Conservation (phyloP, 2,113 vertebrate species). For the Platycercus adscitus region DNA sequence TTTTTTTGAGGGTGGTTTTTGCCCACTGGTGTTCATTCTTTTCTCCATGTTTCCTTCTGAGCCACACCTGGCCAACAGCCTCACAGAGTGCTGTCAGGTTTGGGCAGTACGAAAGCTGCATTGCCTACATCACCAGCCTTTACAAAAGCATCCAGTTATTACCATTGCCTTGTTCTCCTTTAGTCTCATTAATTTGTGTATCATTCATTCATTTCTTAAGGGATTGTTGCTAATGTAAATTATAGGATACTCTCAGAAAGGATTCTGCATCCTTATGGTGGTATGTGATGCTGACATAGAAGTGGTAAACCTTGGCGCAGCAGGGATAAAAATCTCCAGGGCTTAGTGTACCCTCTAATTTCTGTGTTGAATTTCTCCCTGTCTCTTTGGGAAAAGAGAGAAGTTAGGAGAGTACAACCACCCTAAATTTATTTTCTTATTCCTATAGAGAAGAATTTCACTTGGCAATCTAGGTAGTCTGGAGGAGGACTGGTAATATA, state of each 20-base stretch:
- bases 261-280: neutral
- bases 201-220: constrained; percentile 5
- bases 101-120: constrained; percentile 3
- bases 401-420: neutral
- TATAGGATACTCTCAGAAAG: neutral
- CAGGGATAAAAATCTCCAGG: neutral
- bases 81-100: constrained; percentile 28
- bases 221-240: neutral
- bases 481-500: neutral
- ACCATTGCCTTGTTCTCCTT: neutral
- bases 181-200: neutral
- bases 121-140: neutral
- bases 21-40: neutral
- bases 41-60: neutral
- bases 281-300: neutral
- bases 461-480: neutral
- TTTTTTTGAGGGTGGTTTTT: neutral
- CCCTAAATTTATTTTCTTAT: neutral
- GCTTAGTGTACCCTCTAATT: neutral
- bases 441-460: neutral
- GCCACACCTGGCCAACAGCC: neutral
- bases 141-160: constrained; percentile 7
- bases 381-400: neutral
- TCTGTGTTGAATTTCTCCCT: neutral
- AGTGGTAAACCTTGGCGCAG: neutral